These are phyloP conservation scores for Rattus rattus DNA, from an alignment of 2,113 vertebrate species.

Conservation along the genomic window DNA sequence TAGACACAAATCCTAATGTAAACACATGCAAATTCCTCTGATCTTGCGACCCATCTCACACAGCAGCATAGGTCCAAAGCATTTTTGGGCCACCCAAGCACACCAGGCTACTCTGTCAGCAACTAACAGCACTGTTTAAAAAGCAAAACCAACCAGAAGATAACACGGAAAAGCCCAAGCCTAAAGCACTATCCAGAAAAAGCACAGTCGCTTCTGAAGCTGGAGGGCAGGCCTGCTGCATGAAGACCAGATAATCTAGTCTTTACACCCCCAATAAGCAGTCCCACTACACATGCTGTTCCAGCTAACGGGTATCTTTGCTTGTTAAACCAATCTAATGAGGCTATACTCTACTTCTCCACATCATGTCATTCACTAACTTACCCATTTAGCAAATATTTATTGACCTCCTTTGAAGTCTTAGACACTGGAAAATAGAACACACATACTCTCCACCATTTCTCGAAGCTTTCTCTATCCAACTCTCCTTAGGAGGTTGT, in stretches of 20 bases:
- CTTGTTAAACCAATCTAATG: background rate
- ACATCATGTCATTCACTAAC: background rate
- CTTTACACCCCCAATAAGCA: too few relatives aligned
- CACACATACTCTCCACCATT: background rate
- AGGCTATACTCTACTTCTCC: background rate
- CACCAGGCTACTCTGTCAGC: constrained; percentile 56
- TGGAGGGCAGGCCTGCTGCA: background rate
- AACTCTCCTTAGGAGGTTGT: constrained; percentile 6
- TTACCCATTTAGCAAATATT: constrained; percentile 44
- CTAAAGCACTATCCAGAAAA: constrained; percentile 36
- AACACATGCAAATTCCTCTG: constrained; percentile 69
- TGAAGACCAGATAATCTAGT: background rate
- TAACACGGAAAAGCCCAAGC: background rate
- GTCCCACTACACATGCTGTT: fast-evolving
- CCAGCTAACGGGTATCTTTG: background rate
- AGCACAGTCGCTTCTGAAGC: background rate
- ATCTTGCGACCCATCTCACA: constrained; percentile 71
- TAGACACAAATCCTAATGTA: constrained; percentile 74
- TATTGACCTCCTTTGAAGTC: constrained; percentile 31
- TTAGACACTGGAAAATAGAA: background rate
- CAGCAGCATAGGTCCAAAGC: constrained; percentile 62
- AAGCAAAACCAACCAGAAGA: constrained; percentile 29
- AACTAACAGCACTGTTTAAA: constrained; percentile 42
- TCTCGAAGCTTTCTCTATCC: background rate
- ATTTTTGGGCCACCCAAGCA: constrained; percentile 70